Conservation (phyloP, 2,797 vertebrate species). For the Macrochelys suwanniensis region DNA sequence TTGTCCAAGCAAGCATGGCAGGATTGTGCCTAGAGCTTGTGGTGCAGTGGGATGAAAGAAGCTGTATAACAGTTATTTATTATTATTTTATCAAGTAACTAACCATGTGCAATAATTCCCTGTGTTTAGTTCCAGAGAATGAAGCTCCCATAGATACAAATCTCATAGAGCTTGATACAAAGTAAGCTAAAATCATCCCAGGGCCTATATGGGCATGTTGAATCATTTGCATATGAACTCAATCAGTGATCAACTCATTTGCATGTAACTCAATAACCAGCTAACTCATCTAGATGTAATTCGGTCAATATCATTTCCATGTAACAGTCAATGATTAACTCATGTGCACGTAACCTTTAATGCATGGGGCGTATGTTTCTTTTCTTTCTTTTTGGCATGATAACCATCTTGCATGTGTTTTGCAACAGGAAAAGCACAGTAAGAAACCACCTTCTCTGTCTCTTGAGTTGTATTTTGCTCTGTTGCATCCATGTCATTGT, state of each 20-base stretch:
- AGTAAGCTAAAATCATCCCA: slow-evolving; percentile 84
- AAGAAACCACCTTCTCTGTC: neutral
- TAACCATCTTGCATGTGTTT: slow-evolving; percentile 48
- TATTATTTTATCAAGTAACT: neutral
- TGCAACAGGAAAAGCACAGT: slow-evolving; percentile 65
- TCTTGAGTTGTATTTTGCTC: neutral
- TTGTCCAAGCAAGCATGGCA: neutral
- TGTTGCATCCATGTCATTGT: no score
- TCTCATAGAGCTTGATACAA: slow-evolving; percentile 96
- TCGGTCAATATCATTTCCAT: neutral
- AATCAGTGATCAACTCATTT: neutral
- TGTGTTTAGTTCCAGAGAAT: slow-evolving; percentile 88
- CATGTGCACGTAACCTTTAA: neutral
- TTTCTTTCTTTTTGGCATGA: slow-evolving; percentile 35
- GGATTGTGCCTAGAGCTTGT: neutral
- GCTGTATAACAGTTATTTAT: fast-evolving
- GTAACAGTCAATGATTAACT: neutral
- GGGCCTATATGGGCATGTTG: fast-evolving
- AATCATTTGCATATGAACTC: neutral
- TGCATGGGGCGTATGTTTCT: neutral
- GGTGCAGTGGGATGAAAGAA: neutral
- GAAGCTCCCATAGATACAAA: slow-evolving; percentile 93
- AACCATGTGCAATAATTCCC: slow-evolving; percentile 13
- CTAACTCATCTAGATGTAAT: neutral
- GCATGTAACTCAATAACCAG: neutral